phyloP scores from a whole-genome alignment of 2,888 invertebrate genomes.

The Tetramorium bicarinatum region DNA sequence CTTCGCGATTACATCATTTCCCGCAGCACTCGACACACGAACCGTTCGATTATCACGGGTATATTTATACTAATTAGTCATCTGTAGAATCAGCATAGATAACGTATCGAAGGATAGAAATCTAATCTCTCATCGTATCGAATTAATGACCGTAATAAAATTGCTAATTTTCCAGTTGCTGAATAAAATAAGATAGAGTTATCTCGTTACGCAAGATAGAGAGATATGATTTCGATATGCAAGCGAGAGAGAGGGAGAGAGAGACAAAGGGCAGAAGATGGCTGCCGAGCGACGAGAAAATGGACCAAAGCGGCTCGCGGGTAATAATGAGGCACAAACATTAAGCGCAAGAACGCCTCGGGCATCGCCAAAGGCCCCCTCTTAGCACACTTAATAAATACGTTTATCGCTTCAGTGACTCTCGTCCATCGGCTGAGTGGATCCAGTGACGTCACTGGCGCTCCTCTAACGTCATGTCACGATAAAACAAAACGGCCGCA shows the following conservation, averaged over 20 bases:
- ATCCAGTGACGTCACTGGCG: constrained; percentile 82
- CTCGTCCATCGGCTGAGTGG: constrained; percentile 81
- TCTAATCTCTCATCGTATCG: not conserved
- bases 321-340: constrained; percentile 72
- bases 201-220: constrained; percentile 3
- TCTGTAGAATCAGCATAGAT: not conserved
- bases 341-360: constrained; percentile 78
- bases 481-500: constrained; percentile 78
- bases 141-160: not conserved
- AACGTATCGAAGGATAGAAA: not conserved
- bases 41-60: not conserved
- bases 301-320: constrained; percentile 61
- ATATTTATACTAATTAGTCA: not conserved
- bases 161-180: not conserved
- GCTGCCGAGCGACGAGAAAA: constrained; percentile 49
- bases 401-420: constrained; percentile 81
- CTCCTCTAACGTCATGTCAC: constrained; percentile 79
- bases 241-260: constrained; percentile 4
- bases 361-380: constrained; percentile 76
- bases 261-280: constrained; percentile 46
- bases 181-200: not conserved
- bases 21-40: not conserved
- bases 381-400: constrained; percentile 82
- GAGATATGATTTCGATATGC: constrained; percentile 18
- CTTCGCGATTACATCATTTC: constrained; percentile 34